phyloP scores from a whole-genome alignment of 2,888 invertebrate genomes.

The Leptura quadrifasciata region DNA sequence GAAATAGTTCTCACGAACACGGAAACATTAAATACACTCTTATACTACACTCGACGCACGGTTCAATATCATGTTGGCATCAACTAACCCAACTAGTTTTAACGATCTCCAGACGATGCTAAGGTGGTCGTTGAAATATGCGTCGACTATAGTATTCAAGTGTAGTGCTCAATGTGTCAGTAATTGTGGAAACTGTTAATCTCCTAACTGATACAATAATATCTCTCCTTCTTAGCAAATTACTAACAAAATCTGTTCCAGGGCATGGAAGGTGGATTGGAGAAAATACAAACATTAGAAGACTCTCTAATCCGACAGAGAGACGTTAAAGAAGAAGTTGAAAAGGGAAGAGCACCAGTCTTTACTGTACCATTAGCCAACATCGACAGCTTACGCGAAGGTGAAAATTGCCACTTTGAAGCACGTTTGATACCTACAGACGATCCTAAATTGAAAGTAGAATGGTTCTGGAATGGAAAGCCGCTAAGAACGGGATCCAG shows the following conservation, averaged over 20 bases:
- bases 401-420: slow-evolving; percentile 94
- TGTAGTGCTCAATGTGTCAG: too few relatives aligned
- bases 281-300: slow-evolving; percentile 94
- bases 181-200: too few relatives aligned
- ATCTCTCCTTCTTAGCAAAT: neutral
- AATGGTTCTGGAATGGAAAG: slow-evolving; percentile 97
- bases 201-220: too few relatives aligned
- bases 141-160: too few relatives aligned
- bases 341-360: slow-evolving; percentile 89
- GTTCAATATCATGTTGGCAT: too few relatives aligned
- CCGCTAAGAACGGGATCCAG: slow-evolving; percentile 91
- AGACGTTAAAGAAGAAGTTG: slow-evolving; percentile 84
- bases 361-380: slow-evolving; percentile 93
- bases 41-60: too few relatives aligned
- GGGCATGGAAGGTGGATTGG: slow-evolving; percentile 96
- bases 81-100: too few relatives aligned
- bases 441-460: slow-evolving; percentile 92
- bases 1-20: too few relatives aligned
- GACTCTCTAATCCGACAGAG: slow-evolving; percentile 88
- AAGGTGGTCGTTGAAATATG: too few relatives aligned
- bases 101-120: too few relatives aligned
- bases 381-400: slow-evolving; percentile 90
- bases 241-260: slow-evolving; percentile 65
- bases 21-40: too few relatives aligned
- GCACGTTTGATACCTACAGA: slow-evolving; percentile 92